phyloP scores from a whole-genome alignment of 2,797 vertebrate genomes.

The Mallotus villosus region DNA sequence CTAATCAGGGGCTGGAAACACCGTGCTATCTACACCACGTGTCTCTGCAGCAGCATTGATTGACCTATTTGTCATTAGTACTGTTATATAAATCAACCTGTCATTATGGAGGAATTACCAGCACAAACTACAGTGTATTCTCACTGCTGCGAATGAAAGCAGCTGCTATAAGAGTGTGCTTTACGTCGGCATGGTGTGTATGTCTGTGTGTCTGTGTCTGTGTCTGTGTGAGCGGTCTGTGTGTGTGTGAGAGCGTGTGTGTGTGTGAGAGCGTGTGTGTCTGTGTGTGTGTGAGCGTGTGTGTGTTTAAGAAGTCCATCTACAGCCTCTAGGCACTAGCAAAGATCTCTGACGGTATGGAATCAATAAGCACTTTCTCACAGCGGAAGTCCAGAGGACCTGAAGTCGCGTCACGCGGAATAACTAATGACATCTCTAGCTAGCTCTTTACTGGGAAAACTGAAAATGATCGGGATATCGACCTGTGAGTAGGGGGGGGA shows the following conservation, averaged over 20 bases:
- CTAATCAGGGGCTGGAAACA: neutral
- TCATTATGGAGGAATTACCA: neutral
- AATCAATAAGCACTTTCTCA: constrained; percentile 23
- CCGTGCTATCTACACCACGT: neutral
- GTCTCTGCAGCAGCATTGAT: constrained; percentile 17
- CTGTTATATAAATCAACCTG: constrained; percentile 4
- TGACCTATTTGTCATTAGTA: constrained; percentile 16
- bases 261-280: neutral
- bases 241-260: constrained; percentile 9
- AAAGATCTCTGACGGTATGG: constrained; percentile 11
- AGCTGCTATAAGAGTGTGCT: neutral
- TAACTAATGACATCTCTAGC: constrained; percentile 41
- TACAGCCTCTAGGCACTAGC: neutral
- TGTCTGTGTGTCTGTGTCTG: neutral
- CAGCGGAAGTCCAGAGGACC: constrained; percentile 9
- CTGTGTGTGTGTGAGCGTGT: constrained; percentile 4
- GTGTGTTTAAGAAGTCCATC: constrained; percentile 6
- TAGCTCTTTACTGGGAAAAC: constrained; percentile 24
- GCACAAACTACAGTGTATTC: neutral
- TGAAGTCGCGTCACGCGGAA: constrained; percentile 28
- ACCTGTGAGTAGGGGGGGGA: constrained; percentile 31
- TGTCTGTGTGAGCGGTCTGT: constrained; percentile 9
- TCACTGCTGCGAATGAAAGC: neutral
- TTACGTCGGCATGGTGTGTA: neutral
- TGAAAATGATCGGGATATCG: constrained; percentile 47